These are phyloP conservation scores for Drosophila arawakana DNA, from an alignment of 1,140 invertebrate species.

Conservation along the genomic window DNA sequence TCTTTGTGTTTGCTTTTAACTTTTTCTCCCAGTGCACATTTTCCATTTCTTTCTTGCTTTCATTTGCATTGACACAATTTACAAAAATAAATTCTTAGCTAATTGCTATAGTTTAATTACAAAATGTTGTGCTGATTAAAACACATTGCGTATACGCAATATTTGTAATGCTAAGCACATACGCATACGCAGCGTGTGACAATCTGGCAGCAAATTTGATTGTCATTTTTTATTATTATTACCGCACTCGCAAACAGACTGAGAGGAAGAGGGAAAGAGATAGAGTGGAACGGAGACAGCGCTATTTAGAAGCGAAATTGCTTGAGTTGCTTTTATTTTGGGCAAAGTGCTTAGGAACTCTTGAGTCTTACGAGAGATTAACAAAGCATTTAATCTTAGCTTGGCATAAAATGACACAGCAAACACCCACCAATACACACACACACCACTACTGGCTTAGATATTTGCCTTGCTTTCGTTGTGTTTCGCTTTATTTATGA, in stretches of 20 bases:
- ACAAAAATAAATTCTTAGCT: slow-evolving; percentile 17
- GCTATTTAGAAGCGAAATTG: slow-evolving; percentile 33
- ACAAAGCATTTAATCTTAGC: slow-evolving; percentile 77
- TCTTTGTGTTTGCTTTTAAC: too few species aligned
- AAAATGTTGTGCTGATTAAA: slow-evolving; percentile 43
- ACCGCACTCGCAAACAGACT: slow-evolving; percentile 10
- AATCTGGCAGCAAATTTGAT: slow-evolving; percentile 53
- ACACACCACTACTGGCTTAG: slow-evolving; percentile 15
- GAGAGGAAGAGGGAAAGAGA: background rate
- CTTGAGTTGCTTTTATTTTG: slow-evolving; percentile 50
- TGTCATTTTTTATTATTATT: slow-evolving; percentile 52
- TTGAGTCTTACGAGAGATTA: slow-evolving; percentile 63
- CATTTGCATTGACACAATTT: slow-evolving; percentile 22
- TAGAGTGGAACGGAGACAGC: slow-evolving; percentile 8
- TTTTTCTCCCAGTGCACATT: background rate
- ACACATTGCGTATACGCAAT: slow-evolving; percentile 63
- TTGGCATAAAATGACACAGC: slow-evolving; percentile 56
- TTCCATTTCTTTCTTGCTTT: slow-evolving; percentile 38
- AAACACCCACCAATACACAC: slow-evolving; percentile 44
- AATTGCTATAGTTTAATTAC: slow-evolving; percentile 57
- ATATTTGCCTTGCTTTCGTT: slow-evolving; percentile 24
- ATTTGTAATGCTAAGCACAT: slow-evolving; percentile 22
- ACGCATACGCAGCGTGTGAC: slow-evolving; percentile 50
- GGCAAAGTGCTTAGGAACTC: slow-evolving; percentile 35
- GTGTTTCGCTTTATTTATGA: slow-evolving; percentile 40